phyloP scores from a whole-genome alignment of 2,888 invertebrate genomes.

The Lasioglossum calceatum region DNA sequence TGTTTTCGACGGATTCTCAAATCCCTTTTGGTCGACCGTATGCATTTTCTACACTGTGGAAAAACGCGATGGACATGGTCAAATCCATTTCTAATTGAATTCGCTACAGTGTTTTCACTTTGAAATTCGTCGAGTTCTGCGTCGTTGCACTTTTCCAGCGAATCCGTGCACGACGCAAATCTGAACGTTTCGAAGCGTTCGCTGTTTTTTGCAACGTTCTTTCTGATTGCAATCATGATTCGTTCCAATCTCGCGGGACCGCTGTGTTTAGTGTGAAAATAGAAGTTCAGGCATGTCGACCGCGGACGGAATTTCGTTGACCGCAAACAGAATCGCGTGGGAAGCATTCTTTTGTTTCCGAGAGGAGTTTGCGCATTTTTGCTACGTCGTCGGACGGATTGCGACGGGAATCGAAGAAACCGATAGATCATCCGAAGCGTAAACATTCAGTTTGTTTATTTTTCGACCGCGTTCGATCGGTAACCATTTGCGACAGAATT shows the following conservation, averaged over 20 bases:
- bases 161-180: neutral
- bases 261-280: neutral
- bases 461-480: neutral
- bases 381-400: neutral
- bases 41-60: neutral
- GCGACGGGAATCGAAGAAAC: neutral
- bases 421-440: neutral
- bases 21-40: neutral
- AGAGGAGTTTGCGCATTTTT: neutral
- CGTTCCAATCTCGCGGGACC: neutral
- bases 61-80: neutral
- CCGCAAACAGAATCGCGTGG: neutral
- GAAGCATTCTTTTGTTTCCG: neutral
- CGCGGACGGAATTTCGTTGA: neutral
- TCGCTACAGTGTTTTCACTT: neutral
- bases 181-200: neutral
- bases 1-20: neutral
- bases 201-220: neutral
- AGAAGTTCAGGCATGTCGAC: neutral
- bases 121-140: neutral
- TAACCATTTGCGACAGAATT: neutral
- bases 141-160: neutral
- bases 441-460: neutral
- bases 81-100: neutral
- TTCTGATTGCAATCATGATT: neutral